Percentiles rank a stretch among this genome's conserved stretches.
Evolutionary conservation across 2,888 invertebrate genomes (phyloP).

Genomic region (Chymomyza procnemis): DNA sequence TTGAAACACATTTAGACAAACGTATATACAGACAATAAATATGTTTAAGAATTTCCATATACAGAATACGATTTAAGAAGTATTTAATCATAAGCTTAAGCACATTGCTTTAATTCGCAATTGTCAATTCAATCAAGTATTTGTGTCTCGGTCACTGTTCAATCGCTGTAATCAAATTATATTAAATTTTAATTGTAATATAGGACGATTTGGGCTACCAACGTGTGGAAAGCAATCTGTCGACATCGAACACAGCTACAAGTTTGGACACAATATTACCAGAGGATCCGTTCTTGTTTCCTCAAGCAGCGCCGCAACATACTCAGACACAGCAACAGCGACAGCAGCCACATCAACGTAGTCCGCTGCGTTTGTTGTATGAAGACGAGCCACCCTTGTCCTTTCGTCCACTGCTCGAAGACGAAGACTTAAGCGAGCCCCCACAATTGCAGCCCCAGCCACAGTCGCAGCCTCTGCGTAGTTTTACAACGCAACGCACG

Average conservation of each 20-base stretch:
- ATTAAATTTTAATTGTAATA: background rate
- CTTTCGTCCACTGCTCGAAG: conserved; percentile 62
- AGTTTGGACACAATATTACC: conserved; percentile 80
- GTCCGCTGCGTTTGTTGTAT: conserved; percentile 40
- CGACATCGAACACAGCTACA: conserved; percentile 82
- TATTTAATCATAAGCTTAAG: conserved; percentile 35
- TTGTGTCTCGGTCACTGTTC: conserved; percentile 9
- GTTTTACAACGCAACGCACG: conserved; percentile 64
- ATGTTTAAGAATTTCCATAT: background rate
- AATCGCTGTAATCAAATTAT: background rate
- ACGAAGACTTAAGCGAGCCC: conserved; percentile 58
- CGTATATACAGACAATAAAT: background rate
- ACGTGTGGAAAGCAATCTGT: conserved; percentile 79
- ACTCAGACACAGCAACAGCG: conserved; percentile 40
- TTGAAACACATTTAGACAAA: background rate
- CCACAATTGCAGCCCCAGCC: conserved; percentile 32
- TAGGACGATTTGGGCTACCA: conserved; percentile 77
- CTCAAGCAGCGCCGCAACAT: conserved; percentile 54
- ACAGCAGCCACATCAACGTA: conserved; percentile 30
- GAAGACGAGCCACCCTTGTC: conserved; percentile 72
- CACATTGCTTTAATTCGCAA: conserved; percentile 46
- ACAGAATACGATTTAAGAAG: background rate
- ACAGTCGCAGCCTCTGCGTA: conserved; percentile 34
- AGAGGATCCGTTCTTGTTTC: conserved; percentile 77
- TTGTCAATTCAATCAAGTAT: conserved; percentile 12